A percentile compares a stretch with the other conserved stretches of the same genome.
phyloP scores from a whole-genome alignment of 2,888 invertebrate genomes.

The Iselma pallidipennis region DNA sequence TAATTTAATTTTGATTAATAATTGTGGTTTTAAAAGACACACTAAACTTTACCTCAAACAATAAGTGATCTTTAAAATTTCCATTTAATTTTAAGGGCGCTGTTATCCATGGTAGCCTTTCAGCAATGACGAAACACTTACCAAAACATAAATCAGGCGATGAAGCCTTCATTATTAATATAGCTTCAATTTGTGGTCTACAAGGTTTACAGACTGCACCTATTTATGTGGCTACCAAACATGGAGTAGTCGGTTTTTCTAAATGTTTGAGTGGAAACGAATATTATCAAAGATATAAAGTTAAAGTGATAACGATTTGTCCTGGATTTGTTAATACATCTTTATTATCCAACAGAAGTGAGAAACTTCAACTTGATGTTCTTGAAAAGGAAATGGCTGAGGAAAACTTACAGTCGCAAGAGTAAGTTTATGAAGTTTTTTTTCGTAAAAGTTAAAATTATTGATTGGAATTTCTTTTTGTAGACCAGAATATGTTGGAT shows the following conservation, averaged over 20 bases:
- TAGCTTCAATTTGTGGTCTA: constrained; percentile 34
- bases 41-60: no score
- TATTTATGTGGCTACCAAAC: constrained; percentile 32
- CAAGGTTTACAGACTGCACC: constrained; percentile 9
- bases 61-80: no score
- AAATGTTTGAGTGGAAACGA: constrained; percentile 18
- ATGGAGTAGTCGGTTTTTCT: constrained; percentile 32
- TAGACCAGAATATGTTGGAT: constrained; percentile 23
- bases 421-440: no score
- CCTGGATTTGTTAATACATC: constrained; percentile 27
- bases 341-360: no score
- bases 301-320: constrained; percentile 32
- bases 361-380: no score
- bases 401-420: no score
- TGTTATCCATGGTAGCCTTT: constrained; percentile 23
- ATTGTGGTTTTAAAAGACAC: no score
- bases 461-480: no score
- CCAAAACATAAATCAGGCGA: constrained; percentile 31
- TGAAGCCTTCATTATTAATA: constrained; percentile 38
- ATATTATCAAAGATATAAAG: constrained; percentile 24
- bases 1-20: no score
- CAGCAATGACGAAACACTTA: constrained; percentile 7
- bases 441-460: no score
- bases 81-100: not conserved
- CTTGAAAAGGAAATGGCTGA: no score